Base-by-base conservation (phyloP, 2,113 vertebrate species). In the Zapus hudsonius region DNA sequence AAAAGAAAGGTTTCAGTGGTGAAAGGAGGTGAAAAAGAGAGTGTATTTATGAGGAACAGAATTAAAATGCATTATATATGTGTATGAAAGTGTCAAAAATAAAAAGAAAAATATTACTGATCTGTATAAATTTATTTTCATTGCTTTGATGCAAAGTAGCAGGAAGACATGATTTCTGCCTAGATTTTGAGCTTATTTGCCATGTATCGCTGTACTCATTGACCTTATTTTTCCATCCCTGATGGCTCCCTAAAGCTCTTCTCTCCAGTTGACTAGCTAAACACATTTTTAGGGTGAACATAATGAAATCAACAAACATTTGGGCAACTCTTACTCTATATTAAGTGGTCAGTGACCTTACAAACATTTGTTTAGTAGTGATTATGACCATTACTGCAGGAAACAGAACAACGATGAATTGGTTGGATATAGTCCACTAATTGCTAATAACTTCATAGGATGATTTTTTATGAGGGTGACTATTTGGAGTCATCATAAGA, bases 301-400 rank as follows among this genome's bases (percentile, higher is more conserved):
- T 5, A 90, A 88, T 80, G 44, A 12, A 83, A 22, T 4, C 79
- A 84, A 66, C 52, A 89, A 92, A 92, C 29, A 79, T 87, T 47
- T 88, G 44, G 27, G 42, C 59, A 84, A 90, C 73, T 93, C 27
- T 88, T 59, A 92, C 64, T 91, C 31, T 10, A 31, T 81, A 55
- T 44, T 80, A 92, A 86, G 52, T 93, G 75, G 70, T 91, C 10
- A 73, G 33, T 2, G 55, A 78, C 44, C 40, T 89, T 82, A 40
- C 74, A 86, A 89, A 64, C 22, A 55, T 91, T 85, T 93, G 31
- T 78, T 92, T 83, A 93, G 36, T 17, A 67, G 5, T 87, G 40
- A 63, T 63, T 88, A 66, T 91, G 55, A 40, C 27, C 36, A 81
- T 78, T 70, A 59, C 55, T 64, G 44, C 38, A 79, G 89, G 42